Conservation (phyloP, 2,888 invertebrate genomes). For the Eristalis tenax region DNA sequence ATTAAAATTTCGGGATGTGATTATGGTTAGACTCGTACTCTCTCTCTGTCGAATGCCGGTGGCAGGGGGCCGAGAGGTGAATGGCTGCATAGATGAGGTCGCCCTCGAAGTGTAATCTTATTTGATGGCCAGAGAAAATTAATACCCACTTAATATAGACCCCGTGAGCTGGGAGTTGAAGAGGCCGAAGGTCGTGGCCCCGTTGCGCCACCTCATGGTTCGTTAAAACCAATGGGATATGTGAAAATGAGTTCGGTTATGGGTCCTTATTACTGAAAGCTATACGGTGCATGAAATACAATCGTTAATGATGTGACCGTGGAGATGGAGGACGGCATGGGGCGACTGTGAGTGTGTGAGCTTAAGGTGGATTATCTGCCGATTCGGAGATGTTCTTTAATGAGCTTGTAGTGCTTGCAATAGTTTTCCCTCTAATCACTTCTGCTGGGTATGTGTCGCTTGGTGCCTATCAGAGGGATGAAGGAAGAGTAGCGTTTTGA, state of each 20-base stretch:
- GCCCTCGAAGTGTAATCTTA: conserved; percentile 55
- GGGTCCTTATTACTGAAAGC: conserved; percentile 40
- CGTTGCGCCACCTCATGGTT: neutral
- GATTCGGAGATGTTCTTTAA: neutral
- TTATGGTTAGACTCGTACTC: conserved; percentile 25
- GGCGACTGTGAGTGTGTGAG: neutral
- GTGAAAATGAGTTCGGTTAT: conserved; percentile 42
- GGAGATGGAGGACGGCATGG: neutral
- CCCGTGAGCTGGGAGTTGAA: neutral
- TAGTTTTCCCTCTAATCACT: too few relatives aligned
- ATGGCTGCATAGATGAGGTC: neutral
- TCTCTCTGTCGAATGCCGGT: too few relatives aligned
- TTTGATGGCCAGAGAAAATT: conserved; percentile 65
- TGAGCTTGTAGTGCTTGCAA: too few relatives aligned
- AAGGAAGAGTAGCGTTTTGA: too few relatives aligned
- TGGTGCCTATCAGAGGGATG: too few relatives aligned
- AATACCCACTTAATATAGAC: conserved; percentile 60
- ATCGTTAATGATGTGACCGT: conserved; percentile 40
- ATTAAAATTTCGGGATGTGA: conserved; percentile 67
- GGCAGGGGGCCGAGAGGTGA: neutral
- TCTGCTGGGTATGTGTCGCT: too few relatives aligned
- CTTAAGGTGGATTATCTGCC: neutral
- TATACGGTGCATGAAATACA: conserved; percentile 63
- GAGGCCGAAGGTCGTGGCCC: neutral
- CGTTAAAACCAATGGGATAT: conserved; percentile 63